Evolutionary conservation across 2,113 vertebrate species (phyloP).

Genomic region (Hemicordylus capensis): DNA sequence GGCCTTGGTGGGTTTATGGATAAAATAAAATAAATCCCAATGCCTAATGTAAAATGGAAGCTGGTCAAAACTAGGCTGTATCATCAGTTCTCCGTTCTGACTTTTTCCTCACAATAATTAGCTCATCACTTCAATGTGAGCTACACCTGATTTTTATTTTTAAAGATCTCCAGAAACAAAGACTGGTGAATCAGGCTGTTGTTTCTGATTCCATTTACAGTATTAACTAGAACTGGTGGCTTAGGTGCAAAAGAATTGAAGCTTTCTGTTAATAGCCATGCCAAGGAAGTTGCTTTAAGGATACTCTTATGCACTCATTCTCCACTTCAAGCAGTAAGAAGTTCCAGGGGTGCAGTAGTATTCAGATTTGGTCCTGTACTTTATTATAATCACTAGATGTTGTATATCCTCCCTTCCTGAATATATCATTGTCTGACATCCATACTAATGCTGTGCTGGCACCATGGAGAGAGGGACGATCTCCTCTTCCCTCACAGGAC

Average conservation of each 20-base stretch:
- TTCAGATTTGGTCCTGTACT: too few relatives aligned
- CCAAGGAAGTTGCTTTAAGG: slow-evolving; percentile 22
- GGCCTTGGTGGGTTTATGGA: background rate
- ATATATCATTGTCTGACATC: too few relatives aligned
- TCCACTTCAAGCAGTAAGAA: too few relatives aligned
- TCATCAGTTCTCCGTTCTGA: background rate
- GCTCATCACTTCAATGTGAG: slow-evolving; percentile 36
- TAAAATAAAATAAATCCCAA: background rate
- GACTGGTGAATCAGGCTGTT: slow-evolving; percentile 32
- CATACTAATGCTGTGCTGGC: too few relatives aligned
- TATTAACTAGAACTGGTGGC: slow-evolving; percentile 26
- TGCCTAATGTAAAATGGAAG: background rate
- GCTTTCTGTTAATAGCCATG: slow-evolving; percentile 10
- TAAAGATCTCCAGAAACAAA: slow-evolving; percentile 23
- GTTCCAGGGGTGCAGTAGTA: too few relatives aligned
- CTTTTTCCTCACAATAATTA: background rate
- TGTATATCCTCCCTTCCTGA: background rate
- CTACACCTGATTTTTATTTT: slow-evolving; percentile 29
- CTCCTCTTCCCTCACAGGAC: too few relatives aligned
- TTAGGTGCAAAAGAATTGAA: slow-evolving; percentile 14
- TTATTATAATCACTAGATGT: slow-evolving; percentile 6
- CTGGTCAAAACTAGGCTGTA: slow-evolving; percentile 23
- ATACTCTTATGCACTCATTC: too few relatives aligned
- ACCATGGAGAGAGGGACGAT: too few relatives aligned
- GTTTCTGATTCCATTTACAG: slow-evolving; percentile 36